A percentile compares a stretch with the other conserved stretches of the same genome.
These are phyloP conservation scores for Stegostoma tigrinum DNA, from an alignment of 2,113 vertebrate genomes.

Conservation along the genomic window DNA sequence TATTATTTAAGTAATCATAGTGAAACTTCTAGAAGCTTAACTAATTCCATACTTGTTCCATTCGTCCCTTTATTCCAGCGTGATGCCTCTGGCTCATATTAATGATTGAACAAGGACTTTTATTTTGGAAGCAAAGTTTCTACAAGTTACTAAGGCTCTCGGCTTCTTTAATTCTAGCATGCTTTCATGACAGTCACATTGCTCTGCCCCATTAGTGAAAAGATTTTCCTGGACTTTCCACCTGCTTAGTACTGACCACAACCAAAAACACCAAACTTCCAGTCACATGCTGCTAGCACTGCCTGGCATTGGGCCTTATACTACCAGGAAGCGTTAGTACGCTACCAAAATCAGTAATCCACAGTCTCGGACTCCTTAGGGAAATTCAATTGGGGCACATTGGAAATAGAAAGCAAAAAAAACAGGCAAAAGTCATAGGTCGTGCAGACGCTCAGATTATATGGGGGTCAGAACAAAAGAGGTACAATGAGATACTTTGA, in stretches of 20 bases:
- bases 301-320: background rate
- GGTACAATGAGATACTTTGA: background rate
- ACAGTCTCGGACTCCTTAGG: background rate
- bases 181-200: too few species aligned
- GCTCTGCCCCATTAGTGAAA: background rate
- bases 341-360: background rate
- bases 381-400: background rate
- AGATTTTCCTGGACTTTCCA: background rate
- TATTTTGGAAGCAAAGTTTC: background rate
- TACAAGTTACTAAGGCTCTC: background rate
- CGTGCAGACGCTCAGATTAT: background rate
- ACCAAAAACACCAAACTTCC: background rate
- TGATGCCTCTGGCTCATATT: background rate
- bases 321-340: background rate
- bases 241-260: background rate
- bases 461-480: background rate
- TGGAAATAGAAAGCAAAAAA: background rate
- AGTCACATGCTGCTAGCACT: background rate
- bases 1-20: background rate
- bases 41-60: background rate
- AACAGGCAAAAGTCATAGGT: background rate
- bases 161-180: background rate
- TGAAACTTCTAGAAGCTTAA: background rate
- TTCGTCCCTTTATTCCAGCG: background rate
- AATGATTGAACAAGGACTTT: background rate